Base-by-base conservation (phyloP, 2,113 vertebrate species). In the Xerus inauris region DNA sequence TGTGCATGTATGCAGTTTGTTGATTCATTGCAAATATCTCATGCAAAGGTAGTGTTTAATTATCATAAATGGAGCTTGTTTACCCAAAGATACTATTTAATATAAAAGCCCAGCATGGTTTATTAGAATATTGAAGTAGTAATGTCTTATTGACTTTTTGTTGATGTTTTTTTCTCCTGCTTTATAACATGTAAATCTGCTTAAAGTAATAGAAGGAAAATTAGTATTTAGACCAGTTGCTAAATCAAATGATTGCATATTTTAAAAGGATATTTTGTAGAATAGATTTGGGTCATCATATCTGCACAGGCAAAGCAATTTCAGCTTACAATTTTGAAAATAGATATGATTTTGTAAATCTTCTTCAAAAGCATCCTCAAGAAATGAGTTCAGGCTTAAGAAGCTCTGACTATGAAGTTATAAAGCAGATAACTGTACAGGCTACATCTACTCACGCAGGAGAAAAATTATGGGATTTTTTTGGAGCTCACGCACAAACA, bases 11-110 rank as follows among this genome's bases (percentile, higher is more conserved):
- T 32, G 38, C 1, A 51, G 19, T 81, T 96, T 67, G 96, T 71
- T 81, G 75, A 89, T 77, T 91, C 40, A 2, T 87, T 95, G 86
- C 71, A 95, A 97, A 97, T 89, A 95, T 93, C 93, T 64, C 30
- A 13, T n/a, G 47, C 82, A 85, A 93, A 97, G 65, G 47, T 90
- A 96, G 92, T 72, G 81, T 97, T 97, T 97, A 97, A 95, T 97
- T 97, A 97, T 93, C 42, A 30, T 65, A 85, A 89, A 49, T 17
- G 54, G 47, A 84, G 86, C 75, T 96, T 88, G 11, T 88, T 98
- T 95, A 76, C 62, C 47, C 76, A 92, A 72, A 81, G 83, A 94
- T 45, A 35, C 40, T 97, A 96, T 81, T 96, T 88, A 86, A 77
- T 59, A 42, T 86, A 95, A 88, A 75, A 79, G 82, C 5, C 92